Conservation (phyloP, 35 echinoderm and acorn worm species). For the Ptychodera flava region DNA sequence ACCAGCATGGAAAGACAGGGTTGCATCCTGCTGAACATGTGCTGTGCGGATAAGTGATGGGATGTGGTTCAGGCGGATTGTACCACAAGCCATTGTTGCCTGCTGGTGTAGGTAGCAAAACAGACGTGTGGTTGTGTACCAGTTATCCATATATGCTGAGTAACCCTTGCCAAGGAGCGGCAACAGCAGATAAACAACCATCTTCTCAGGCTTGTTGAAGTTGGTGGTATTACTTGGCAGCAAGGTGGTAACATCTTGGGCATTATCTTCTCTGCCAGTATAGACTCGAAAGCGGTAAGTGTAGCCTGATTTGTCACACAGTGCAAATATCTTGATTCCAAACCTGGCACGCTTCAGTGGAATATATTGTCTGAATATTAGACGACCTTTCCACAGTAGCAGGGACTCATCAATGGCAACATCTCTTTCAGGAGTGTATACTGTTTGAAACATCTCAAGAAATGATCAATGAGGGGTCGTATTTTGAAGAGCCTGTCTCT, state of each 20-base stretch:
- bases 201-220: too few relatives aligned
- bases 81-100: conserved; percentile 12
- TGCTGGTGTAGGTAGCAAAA: conserved; percentile 12
- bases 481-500: conserved; percentile 20
- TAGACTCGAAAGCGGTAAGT: conserved; percentile 27
- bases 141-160: conserved; percentile 25
- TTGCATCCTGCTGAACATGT: conserved; percentile 7
- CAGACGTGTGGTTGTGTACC: conserved; percentile 20
- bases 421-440: conserved; percentile 11
- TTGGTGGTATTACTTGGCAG: conserved; percentile 8
- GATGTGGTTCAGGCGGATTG: conserved; percentile 14
- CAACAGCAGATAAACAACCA: conserved; percentile 16
- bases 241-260: not conserved
- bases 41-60: not conserved
- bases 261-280: conserved; percentile 17
- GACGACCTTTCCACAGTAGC: conserved; percentile 23
- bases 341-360: conserved; percentile 14
- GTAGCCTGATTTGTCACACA: conserved; percentile 15
- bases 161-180: not conserved
- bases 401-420: conserved; percentile 33
- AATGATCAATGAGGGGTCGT: not conserved
- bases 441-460: not conserved
- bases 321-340: conserved; percentile 32
- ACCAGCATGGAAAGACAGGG: conserved; percentile 29
- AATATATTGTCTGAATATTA: conserved; percentile 41